Conservation (phyloP, 1,140 invertebrate genomes). For the Drosophila funebris region DNA sequence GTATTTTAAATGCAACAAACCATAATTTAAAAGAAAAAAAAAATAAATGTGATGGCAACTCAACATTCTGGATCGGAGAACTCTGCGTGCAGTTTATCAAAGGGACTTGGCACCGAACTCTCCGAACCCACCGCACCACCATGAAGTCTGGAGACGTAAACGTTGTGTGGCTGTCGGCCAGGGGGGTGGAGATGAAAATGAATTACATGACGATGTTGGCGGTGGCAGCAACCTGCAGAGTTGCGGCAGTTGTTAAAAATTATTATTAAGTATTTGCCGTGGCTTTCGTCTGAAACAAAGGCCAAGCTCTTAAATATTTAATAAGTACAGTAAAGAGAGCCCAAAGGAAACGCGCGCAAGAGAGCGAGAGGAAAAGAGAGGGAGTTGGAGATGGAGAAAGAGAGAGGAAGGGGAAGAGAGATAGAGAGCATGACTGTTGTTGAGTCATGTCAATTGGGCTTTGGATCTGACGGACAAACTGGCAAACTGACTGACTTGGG, state of each 20-base stretch:
- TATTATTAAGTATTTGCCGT: constrained; percentile 79
- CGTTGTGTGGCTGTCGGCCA: background rate
- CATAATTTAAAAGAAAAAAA: constrained; percentile 75
- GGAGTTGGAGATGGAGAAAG: background rate
- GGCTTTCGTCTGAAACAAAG: constrained; percentile 68
- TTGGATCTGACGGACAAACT: constrained; percentile 42
- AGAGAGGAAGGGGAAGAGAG: background rate
- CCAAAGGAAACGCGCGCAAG: constrained; percentile 12
- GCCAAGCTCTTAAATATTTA: constrained; percentile 81
- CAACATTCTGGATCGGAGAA: constrained; percentile 11
- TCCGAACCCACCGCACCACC: background rate
- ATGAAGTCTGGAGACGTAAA: background rate
- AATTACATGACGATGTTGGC: constrained; percentile 38
- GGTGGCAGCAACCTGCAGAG: constrained; percentile 55
- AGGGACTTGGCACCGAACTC: constrained; percentile 30
- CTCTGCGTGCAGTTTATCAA: constrained; percentile 74
- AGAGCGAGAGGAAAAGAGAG: constrained; percentile 3
- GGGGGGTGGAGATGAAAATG: constrained; percentile 11
- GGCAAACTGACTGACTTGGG: background rate
- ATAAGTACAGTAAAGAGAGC: constrained; percentile 70
- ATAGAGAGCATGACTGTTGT: constrained; percentile 55
- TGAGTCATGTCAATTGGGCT: constrained; percentile 80
- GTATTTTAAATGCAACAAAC: constrained; percentile 73
- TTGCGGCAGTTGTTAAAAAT: constrained; percentile 59
- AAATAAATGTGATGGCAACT: constrained; percentile 31